These are phyloP conservation scores for Sesamia inferens DNA, from an alignment of 2,888 invertebrate genomes.

Conservation along the genomic window DNA sequence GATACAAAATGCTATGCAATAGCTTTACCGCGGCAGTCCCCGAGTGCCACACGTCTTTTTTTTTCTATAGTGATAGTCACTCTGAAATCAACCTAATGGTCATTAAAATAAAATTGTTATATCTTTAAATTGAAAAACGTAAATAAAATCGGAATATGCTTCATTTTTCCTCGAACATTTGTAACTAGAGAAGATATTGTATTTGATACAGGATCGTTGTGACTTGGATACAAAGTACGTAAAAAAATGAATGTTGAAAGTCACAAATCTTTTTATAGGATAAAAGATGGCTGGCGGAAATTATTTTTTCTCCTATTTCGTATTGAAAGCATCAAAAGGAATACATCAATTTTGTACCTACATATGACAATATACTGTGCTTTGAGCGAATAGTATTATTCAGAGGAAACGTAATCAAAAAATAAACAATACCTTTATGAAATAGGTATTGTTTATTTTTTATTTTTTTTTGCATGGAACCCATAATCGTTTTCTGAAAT, in stretches of 20 bases:
- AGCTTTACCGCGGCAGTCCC: no score
- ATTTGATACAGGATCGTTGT: background rate
- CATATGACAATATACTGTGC: background rate
- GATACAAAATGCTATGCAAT: no score
- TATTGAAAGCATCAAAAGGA: conserved; percentile 25
- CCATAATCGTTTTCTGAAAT: no score
- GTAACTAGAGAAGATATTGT: background rate
- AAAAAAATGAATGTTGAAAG: conserved; percentile 17
- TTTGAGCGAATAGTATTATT: conserved; percentile 6
- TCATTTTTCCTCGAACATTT: background rate
- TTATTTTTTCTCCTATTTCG: conserved; percentile 30
- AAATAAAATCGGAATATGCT: no score
- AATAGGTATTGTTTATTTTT: no score
- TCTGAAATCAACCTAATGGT: no score
- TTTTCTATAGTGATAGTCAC: no score
- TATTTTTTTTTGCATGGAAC: no score
- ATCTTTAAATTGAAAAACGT: no score
- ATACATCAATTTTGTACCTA: conserved; percentile 13
- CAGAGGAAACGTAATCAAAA: background rate
- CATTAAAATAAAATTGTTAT: no score
- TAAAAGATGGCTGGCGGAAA: conserved; percentile 32
- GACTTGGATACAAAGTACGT: conserved; percentile 7
- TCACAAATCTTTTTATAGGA: conserved; percentile 16
- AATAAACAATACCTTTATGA: background rate
- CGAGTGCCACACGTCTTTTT: no score